A percentile compares a stretch with the other conserved stretches of the same genome.
These are phyloP conservation scores for Ascidia mentula DNA, from an alignment of 23 tunicate species.

Conservation along the genomic window DNA sequence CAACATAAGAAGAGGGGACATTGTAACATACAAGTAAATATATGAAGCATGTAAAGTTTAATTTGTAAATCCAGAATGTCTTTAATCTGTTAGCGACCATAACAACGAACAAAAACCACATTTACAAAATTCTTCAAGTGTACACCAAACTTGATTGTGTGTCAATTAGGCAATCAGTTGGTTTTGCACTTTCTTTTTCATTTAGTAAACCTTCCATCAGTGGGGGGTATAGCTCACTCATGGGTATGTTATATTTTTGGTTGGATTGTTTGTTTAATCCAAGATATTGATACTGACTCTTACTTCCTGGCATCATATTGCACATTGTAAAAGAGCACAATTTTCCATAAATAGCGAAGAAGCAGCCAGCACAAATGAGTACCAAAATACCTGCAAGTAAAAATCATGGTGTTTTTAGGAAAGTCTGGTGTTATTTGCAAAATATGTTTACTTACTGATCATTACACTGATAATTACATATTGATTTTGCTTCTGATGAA, in stretches of 20 bases:
- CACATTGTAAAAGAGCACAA: not conserved
- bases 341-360: conserved; percentile 18
- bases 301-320: not conserved
- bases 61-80: no score
- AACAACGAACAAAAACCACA: no score
- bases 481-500: not conserved
- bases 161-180: conserved; percentile 19
- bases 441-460: not conserved
- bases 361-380: not conserved
- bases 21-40: conserved; percentile 40
- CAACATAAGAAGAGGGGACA: conserved; percentile 41
- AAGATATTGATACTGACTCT: not conserved
- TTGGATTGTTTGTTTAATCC: conserved; percentile 4
- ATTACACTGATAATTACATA: not conserved
- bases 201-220: conserved; percentile 10
- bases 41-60: no score
- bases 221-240: conserved; percentile 39
- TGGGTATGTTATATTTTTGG: conserved; percentile 3
- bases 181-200: conserved; percentile 1
- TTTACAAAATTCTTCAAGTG: not conserved
- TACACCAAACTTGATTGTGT: conserved; percentile 26
- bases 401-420: not conserved
- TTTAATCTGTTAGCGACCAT: no score
- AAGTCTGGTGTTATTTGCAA: not conserved
- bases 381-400: conserved; percentile 14